A percentile compares a stretch with the other conserved stretches of the same genome.
These are phyloP conservation scores for Diorhabda elongata DNA, from an alignment of 1,140 invertebrate genomes.

Conservation along the genomic window DNA sequence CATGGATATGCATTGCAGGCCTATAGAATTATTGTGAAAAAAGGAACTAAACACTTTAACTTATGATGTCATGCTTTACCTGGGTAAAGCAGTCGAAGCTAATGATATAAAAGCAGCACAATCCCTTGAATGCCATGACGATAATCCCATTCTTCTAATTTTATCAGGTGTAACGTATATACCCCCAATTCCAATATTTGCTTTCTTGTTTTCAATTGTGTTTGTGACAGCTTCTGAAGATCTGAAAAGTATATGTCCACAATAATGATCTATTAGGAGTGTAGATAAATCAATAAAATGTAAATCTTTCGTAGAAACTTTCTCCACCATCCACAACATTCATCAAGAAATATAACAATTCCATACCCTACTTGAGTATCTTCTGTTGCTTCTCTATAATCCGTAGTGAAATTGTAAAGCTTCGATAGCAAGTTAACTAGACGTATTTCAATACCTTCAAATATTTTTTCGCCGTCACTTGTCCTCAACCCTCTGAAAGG, in stretches of 20 bases:
- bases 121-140: conserved; percentile 60
- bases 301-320: too few relatives aligned
- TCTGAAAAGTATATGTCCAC: conserved; percentile 40
- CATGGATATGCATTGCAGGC: too few relatives aligned
- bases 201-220: conserved; percentile 48
- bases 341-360: too few relatives aligned
- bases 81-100: conserved; percentile 67
- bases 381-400: conserved; percentile 57
- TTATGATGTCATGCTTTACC: conserved; percentile 45
- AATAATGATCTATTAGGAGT: too few relatives aligned
- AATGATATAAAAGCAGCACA: conserved; percentile 71
- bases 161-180: conserved; percentile 60
- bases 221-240: conserved; percentile 54
- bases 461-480: conserved; percentile 50
- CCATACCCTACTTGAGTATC: conserved; percentile 49
- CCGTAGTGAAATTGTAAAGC: conserved; percentile 64
- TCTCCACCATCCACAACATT: too few relatives aligned
- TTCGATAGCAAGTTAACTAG: conserved; percentile 57
- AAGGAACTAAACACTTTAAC: too few relatives aligned
- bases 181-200: conserved; percentile 64
- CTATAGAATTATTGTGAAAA: too few relatives aligned
- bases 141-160: conserved; percentile 53
- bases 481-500: conserved; percentile 35
- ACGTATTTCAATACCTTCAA: conserved; percentile 67
- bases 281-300: too few relatives aligned